A percentile compares a stretch with the other conserved stretches of the same genome.
phyloP scores from a whole-genome alignment of 2,113 vertebrate genomes.

The Aphelocoma coerulescens region DNA sequence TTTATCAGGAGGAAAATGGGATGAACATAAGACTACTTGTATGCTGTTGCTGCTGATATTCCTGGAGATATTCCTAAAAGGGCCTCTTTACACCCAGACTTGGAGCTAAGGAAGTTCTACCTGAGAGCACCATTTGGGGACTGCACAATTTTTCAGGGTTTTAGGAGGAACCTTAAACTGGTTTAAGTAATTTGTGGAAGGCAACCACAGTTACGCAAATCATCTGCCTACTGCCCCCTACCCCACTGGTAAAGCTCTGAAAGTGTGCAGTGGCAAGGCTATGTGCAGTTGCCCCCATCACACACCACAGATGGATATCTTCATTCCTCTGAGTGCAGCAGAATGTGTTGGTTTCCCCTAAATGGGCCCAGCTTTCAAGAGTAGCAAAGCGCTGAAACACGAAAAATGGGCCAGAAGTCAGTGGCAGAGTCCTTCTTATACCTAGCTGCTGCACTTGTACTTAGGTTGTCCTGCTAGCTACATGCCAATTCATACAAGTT shows the following conservation, averaged over 20 bases:
- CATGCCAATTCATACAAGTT: neutral
- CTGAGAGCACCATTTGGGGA: neutral
- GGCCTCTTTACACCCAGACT: neutral
- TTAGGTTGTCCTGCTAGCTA: neutral
- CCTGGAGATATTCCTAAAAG: neutral
- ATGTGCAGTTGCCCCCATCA: neutral
- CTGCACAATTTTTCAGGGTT: neutral
- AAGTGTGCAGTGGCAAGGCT: neutral
- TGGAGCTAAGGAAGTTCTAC: neutral
- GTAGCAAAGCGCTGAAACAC: neutral
- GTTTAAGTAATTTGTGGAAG: neutral
- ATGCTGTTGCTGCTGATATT: neutral
- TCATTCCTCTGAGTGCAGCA: neutral
- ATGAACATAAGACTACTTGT: neutral
- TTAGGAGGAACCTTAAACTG: neutral
- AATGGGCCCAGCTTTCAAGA: neutral
- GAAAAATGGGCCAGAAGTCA: neutral
- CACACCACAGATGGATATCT: neutral
- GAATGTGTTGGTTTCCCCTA: neutral
- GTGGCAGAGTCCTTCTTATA: neutral
- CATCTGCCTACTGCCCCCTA: neutral
- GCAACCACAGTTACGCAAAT: neutral
- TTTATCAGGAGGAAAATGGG: neutral
- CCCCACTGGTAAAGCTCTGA: neutral
- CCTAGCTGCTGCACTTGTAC: neutral